A percentile compares a stretch with the other conserved stretches of the same genome.
Conservation (phyloP, 2,113 vertebrate species). For the Oxygymnocypris stewartii region DNA sequence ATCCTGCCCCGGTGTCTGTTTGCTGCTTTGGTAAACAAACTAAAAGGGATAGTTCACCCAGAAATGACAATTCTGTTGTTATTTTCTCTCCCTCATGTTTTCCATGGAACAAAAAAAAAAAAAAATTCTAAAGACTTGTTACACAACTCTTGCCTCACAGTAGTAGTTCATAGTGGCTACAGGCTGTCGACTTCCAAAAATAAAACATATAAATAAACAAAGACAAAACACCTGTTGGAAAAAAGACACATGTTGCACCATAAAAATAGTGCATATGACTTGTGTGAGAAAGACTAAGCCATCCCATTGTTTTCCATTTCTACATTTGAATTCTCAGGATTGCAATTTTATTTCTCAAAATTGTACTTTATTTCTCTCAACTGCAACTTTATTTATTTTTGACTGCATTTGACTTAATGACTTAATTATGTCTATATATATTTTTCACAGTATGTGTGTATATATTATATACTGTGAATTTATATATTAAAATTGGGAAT, state of each 20-base stretch:
- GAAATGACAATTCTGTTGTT: slow-evolving; percentile 17
- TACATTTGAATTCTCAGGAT: not conserved
- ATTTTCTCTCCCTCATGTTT: not conserved
- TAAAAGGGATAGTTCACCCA: not conserved
- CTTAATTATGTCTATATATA: too few relatives aligned
- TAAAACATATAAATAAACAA: not conserved
- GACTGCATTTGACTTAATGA: not conserved
- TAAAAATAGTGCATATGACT: not conserved
- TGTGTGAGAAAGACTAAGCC: not conserved
- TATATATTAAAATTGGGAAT: too few relatives aligned
- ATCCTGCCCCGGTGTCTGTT: not conserved
- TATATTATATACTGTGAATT: too few relatives aligned
- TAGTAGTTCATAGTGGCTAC: not conserved
- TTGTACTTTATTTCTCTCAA: not conserved
- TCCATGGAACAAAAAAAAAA: not conserved
- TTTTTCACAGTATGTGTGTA: too few relatives aligned
- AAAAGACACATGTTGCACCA: not conserved
- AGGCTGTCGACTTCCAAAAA: not conserved
- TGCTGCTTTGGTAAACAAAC: slow-evolving; percentile 11
- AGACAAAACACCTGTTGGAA: not conserved
- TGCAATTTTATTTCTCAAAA: not conserved
- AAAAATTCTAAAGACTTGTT: not conserved
- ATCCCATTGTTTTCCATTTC: too few relatives aligned
- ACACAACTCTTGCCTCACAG: not conserved
- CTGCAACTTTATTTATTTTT: not conserved